Base-by-base conservation (phyloP, 2,113 vertebrate genomes). In the Myiozetetes cayanensis region DNA sequence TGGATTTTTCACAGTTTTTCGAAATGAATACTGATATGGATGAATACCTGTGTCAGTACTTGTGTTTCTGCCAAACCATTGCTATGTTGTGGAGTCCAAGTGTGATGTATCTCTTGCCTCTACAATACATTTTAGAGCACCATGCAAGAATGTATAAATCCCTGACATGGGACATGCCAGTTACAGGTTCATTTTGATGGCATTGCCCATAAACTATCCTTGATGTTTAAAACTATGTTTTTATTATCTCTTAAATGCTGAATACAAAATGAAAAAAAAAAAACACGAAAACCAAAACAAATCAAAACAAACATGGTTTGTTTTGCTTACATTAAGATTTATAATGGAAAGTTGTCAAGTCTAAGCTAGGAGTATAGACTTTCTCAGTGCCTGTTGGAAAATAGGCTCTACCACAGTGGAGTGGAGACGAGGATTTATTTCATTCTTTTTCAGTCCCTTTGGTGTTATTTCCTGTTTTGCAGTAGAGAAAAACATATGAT, bases 1-100 rank as follows among this genome's bases (percentile, higher is more conserved):
- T 31, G 71, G 76, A 24, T 92, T 92, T 94, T 90, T 94, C 76
- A 80, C 30, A 72, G 35, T 46, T 91, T 81, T 95, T 89, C 55
- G 62, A 20, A 89, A 35, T 68, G n/a, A 89, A 58, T 58, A 44
- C 49, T 81, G 50, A 15, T 73, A 49, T 3, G 6, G 21, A 27
- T 50, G 49, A 50, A 50, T 35, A 61, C 1, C 31, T 62, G 6
- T 66, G 35, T 76, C 82, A 59, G 39, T 83, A 14, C 20, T 72
- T 49, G 28, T 76, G 71, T 55, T 80, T 16, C n/a, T 3, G 4
- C 50, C 68, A 58, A 87, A 77, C 47, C 46, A 11, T 17, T 43
- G 39, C 39, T 63, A 0, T 80, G 33, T 55, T 3, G 6, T 66
- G 49, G 81, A 82, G 41, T 43, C 37, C 50, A 31, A 35, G 25